Conservation (phyloP, 2,113 vertebrate genomes). For the Empidonax traillii region DNA sequence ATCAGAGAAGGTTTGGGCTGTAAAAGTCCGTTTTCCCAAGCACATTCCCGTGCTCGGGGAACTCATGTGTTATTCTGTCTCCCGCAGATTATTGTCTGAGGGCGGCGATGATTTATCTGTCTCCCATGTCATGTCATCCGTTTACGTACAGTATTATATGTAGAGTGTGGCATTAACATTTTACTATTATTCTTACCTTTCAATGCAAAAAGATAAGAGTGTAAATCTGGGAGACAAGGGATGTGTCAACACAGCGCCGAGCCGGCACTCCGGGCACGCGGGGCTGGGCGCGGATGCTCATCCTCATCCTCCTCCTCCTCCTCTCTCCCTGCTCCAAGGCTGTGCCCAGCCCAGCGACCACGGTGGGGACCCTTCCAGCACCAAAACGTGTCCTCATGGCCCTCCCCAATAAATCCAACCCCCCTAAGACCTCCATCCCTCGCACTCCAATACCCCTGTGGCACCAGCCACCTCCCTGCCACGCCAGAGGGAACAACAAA, state of each 20-base stretch:
- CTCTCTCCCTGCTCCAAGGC: neutral
- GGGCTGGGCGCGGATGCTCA: neutral
- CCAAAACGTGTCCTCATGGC: neutral
- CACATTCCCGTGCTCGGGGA: neutral
- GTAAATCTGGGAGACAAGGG: conserved; percentile 46
- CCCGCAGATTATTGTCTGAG: neutral
- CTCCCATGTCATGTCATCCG: conserved; percentile 22
- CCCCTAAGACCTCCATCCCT: rapidly evolving
- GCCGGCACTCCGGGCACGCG: neutral
- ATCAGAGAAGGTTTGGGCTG: neutral
- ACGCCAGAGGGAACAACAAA: neutral
- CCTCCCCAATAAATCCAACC: rapidly evolving
- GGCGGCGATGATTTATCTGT: conserved; percentile 14
- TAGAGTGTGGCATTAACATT: conserved; percentile 48
- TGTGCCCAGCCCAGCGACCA: neutral
- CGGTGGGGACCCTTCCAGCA: neutral
- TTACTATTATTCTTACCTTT: conserved; percentile 60
- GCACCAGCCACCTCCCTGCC: neutral
- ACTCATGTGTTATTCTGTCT: neutral
- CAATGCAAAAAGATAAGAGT: conserved; percentile 35
- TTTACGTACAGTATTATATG: conserved; percentile 4
- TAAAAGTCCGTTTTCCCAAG: neutral
- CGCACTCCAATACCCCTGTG: rapidly evolving
- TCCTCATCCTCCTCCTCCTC: neutral
- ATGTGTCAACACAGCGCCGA: neutral